Evolutionary conservation across 2,797 vertebrate genomes (phyloP).

Genomic region (Hyperoplus immaculatus): DNA sequence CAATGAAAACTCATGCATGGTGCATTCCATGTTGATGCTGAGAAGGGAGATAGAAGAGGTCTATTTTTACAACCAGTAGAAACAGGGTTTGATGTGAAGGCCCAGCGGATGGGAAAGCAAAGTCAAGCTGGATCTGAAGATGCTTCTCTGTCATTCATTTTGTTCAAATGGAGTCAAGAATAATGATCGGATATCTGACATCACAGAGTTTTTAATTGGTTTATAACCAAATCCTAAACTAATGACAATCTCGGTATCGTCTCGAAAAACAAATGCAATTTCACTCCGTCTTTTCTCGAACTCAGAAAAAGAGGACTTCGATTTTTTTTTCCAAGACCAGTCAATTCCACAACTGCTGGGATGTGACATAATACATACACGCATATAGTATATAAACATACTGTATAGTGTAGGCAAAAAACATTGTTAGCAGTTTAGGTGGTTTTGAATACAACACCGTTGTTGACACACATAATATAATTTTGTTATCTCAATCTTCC

Average conservation of each 20-base stretch:
- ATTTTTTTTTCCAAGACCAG: no score
- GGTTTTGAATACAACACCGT: no score
- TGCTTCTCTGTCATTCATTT: constrained; percentile 12
- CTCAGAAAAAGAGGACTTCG: no score
- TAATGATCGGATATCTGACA: neutral
- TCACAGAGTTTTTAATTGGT: neutral
- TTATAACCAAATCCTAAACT: neutral
- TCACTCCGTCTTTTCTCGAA: no score
- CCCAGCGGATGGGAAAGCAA: constrained; percentile 12
- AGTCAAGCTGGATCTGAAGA: constrained; percentile 31
- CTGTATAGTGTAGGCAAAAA: no score
- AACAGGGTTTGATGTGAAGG: constrained; percentile 63
- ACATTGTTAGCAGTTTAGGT: no score
- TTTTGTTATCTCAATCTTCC: neutral
- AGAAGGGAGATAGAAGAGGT: constrained; percentile 42
- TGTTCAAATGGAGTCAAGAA: constrained; percentile 20
- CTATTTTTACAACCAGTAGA: constrained; percentile 74
- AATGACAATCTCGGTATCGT: no score
- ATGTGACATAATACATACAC: no score
- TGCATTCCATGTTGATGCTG: constrained; percentile 33
- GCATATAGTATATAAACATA: neutral
- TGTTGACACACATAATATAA: no score
- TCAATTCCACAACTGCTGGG: no score
- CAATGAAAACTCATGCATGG: constrained; percentile 38
- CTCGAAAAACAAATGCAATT: no score